Percentiles rank a stretch among this genome's conserved stretches.
These are phyloP conservation scores for Corythornis madagascariensis DNA, from an alignment of 2,113 vertebrate genomes.

Conservation along the genomic window DNA sequence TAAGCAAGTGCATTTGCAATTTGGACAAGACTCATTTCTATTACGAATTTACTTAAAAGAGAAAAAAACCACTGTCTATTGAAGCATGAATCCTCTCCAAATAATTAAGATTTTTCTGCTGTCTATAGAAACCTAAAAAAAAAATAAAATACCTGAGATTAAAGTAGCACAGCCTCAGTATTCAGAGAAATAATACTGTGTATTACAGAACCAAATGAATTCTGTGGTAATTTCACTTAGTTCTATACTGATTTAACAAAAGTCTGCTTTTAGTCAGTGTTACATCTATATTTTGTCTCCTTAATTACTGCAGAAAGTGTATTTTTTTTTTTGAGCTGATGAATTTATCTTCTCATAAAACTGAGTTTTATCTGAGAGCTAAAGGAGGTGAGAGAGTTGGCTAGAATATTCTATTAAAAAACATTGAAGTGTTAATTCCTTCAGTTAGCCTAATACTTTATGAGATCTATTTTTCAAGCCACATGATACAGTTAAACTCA, in stretches of 20 bases:
- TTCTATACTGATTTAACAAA: background rate
- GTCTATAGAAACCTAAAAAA: background rate
- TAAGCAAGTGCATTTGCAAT: background rate
- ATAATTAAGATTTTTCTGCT: background rate
- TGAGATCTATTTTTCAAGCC: background rate
- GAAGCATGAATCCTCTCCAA: background rate
- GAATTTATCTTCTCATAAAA: background rate
- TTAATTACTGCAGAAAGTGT: background rate
- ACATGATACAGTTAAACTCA: background rate
- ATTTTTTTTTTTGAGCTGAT: background rate
- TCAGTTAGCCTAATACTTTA: background rate
- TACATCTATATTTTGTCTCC: background rate
- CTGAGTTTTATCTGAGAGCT: slow-evolving; percentile 5
- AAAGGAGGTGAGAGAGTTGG: background rate
- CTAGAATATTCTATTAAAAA: background rate
- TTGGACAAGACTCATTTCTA: background rate
- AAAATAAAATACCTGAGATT: background rate
- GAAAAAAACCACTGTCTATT: background rate
- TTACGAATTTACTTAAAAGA: background rate
- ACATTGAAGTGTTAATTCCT: background rate
- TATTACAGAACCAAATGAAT: background rate
- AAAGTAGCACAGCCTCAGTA: background rate
- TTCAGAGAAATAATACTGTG: background rate
- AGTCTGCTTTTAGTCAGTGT: background rate
- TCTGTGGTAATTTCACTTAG: background rate